phyloP scores from a whole-genome alignment of 2,888 invertebrate genomes.

The Pyrochroa serraticornis region DNA sequence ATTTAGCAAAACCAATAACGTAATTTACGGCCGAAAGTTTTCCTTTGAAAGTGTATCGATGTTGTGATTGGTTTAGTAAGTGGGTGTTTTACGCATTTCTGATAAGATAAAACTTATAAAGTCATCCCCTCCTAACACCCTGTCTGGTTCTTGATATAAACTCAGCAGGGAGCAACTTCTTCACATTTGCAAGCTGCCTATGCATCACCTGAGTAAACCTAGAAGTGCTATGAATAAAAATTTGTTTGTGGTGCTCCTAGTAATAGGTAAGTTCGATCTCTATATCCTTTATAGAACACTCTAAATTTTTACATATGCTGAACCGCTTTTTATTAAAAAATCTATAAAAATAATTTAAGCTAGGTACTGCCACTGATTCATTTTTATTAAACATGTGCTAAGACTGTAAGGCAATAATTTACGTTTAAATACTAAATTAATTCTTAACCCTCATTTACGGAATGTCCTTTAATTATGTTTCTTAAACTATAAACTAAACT shows the following conservation, averaged over 20 bases:
- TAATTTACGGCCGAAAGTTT: constrained; percentile 39
- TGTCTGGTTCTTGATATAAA: constrained; percentile 17
- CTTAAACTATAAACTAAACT: no score
- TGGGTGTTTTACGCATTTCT: constrained; percentile 29
- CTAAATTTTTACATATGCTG: not conserved
- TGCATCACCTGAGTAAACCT: not conserved
- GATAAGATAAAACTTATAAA: constrained; percentile 44
- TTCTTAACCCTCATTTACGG: no score
- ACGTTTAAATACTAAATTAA: no score
- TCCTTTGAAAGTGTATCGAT: constrained; percentile 44
- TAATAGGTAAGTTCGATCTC: constrained; percentile 41
- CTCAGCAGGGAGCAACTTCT: constrained; percentile 1
- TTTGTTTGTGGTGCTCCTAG: constrained; percentile 32
- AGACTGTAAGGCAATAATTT: no score
- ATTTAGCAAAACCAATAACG: constrained; percentile 35
- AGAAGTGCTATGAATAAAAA: constrained; percentile 33
- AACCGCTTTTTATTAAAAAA: not conserved
- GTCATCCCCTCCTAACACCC: constrained; percentile 31
- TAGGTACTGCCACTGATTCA: not conserved
- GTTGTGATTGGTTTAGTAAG: constrained; percentile 35
- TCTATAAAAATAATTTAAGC: no score
- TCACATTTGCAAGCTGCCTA: constrained; percentile 3
- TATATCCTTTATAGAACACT: no score
- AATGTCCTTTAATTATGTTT: no score
- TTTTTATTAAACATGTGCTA: no score